These are phyloP conservation scores for Hoplodrina ambigua DNA, from an alignment of 2,888 invertebrate genomes.

Conservation along the genomic window DNA sequence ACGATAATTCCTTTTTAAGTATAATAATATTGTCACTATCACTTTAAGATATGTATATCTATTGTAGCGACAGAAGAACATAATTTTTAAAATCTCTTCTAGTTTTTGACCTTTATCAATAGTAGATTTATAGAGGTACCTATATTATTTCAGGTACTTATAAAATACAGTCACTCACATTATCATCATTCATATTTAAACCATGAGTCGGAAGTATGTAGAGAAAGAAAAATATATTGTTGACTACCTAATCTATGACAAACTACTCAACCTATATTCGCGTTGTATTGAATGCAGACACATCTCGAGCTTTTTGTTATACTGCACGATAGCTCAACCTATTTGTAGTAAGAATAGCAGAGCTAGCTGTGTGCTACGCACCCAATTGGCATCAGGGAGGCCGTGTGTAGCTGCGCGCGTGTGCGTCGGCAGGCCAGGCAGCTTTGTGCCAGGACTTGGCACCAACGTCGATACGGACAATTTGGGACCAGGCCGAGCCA, in stretches of 20 bases:
- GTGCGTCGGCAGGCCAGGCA: slow-evolving; percentile 63
- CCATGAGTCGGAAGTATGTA: neutral
- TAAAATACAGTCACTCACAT: neutral
- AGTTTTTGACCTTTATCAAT: no score
- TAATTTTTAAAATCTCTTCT: no score
- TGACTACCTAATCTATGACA: slow-evolving; percentile 11
- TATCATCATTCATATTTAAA: neutral
- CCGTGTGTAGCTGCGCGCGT: slow-evolving; percentile 57
- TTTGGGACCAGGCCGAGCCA: slow-evolving; percentile 84
- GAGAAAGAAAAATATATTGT: neutral
- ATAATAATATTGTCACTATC: no score
- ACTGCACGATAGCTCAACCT: neutral
- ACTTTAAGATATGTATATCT: no score
- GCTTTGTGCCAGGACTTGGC: slow-evolving; percentile 82
- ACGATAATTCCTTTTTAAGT: no score
- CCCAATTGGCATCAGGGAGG: slow-evolving; percentile 58
- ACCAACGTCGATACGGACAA: slow-evolving; percentile 82
- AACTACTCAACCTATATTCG: slow-evolving; percentile 12
- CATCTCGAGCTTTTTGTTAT: slow-evolving; percentile 6
- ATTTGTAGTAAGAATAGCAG: slow-evolving; percentile 30
- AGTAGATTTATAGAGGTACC: neutral
- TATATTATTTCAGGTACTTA: no score
- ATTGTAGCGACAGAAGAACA: no score
- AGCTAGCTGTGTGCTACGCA: slow-evolving; percentile 38
- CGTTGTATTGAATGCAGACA: slow-evolving; percentile 1